phyloP scores from a whole-genome alignment of 2,888 invertebrate genomes.

The Dromius quadrimaculatus region DNA sequence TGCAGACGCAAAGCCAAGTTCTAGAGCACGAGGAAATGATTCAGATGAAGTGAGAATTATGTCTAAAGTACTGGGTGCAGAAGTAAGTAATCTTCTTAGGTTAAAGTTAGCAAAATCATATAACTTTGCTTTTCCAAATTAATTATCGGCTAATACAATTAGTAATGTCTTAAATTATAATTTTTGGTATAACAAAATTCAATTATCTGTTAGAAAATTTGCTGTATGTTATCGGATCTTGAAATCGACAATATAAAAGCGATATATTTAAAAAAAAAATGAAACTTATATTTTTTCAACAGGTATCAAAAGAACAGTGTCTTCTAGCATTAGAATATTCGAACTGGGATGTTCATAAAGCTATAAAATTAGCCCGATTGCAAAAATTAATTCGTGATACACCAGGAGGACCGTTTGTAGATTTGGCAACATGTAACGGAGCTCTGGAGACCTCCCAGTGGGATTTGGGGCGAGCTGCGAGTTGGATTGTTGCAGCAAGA shows the following conservation, averaged over 20 bases:
- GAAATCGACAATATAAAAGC: too few relatives aligned
- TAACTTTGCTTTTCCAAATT: too few relatives aligned
- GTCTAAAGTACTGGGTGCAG: slow-evolving; percentile 85
- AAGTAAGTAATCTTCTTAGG: slow-evolving; percentile 74
- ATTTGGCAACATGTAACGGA: slow-evolving; percentile 65
- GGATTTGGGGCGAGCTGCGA: slow-evolving; percentile 77
- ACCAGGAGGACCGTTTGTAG: slow-evolving; percentile 53
- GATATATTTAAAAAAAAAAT: slow-evolving; percentile 4
- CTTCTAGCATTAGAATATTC: slow-evolving; percentile 84
- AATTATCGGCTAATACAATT: too few relatives aligned
- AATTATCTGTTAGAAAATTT: too few relatives aligned
- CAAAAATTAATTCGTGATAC: slow-evolving; percentile 67
- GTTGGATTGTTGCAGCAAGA: slow-evolving; percentile 70
- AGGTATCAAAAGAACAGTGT: slow-evolving; percentile 82
- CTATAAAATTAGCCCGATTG: slow-evolving; percentile 84
- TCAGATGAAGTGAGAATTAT: slow-evolving; percentile 94
- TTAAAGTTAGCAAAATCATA: too few relatives aligned
- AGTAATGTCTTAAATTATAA: too few relatives aligned
- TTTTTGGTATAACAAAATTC: too few relatives aligned
- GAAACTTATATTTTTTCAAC: slow-evolving; percentile 54
- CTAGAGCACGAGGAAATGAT: slow-evolving; percentile 85
- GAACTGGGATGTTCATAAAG: slow-evolving; percentile 90
- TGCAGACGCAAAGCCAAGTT: slow-evolving; percentile 85
- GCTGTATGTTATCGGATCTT: too few relatives aligned
- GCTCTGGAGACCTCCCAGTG: slow-evolving; percentile 74